Base-by-base conservation (phyloP, 2,888 invertebrate species). In the Eulithis testata region DNA sequence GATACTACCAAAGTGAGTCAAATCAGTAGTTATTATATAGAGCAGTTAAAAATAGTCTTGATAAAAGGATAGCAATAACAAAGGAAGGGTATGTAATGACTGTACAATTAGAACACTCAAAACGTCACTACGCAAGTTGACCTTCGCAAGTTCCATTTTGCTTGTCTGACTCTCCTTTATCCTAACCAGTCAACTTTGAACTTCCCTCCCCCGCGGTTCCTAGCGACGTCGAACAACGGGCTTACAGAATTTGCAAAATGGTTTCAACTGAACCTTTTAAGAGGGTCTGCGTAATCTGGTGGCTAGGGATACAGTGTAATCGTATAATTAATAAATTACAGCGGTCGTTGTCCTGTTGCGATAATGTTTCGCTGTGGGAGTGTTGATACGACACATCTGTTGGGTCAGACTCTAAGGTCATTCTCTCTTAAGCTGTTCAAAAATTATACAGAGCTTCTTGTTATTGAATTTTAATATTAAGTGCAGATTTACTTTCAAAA, bases 271-370 rank as follows among this genome's bases (percentile, higher is more conserved):
- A 71, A 69, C 70, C 75, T 74, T 78, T 77, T 69, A 73, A 21
- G 72, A 71, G 75, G 87, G 73, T 87, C 88, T 75, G 61, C 75
- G 72, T 84, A 83, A 72, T 81, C 76, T 86, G 89, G 89, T 56
- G 76, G 77, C 78, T 49, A 81, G 77, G 74, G 80, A 78, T 78
- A 80, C 81, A 77, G 76, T 79, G 84, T 86, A 85, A 85, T 85
- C 82, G 87, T 84, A 84, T 87, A 91, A 91, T 92, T 92, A 91
- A 90, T 91, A 91, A 90, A 91, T 91, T 88, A 91, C 87, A 82
- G 85, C 86, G 91, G 91, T 91, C 91, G 76, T 89, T 89, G 91
- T 81, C 85, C 90, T 78, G 76, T 77, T 72, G 81, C 84, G 90
- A 90, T 90, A 90, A 87, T 87, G 84, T 86, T 90, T 86, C 83